Evolutionary conservation across 1,140 invertebrate genomes (phyloP).

Genomic region (Leptoteleia sp.): DNA sequence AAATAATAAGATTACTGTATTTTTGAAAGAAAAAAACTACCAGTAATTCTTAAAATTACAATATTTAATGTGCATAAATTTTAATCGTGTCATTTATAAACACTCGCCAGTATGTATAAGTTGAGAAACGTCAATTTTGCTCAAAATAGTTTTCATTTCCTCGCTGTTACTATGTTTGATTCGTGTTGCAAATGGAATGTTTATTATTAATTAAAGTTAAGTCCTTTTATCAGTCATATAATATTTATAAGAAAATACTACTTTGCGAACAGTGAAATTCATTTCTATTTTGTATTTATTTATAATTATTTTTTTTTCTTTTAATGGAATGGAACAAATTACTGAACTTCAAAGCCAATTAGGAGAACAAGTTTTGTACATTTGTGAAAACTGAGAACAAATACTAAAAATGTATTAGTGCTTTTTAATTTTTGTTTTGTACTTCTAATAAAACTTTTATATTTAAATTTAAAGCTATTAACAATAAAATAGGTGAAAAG

Average conservation of each 20-base stretch:
- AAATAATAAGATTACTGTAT: slow-evolving; percentile 1
- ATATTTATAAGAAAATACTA: slow-evolving; percentile 2
- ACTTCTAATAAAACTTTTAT: slow-evolving; percentile 4
- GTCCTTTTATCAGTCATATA: slow-evolving; percentile 11
- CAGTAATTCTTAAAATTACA: slow-evolving; percentile 5
- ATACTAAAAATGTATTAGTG: slow-evolving; percentile 16
- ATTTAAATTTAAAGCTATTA: not conserved
- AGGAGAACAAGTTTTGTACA: slow-evolving; percentile 8
- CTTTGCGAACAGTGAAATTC: not conserved
- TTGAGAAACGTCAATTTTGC: slow-evolving; percentile 39
- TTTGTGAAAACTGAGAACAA: slow-evolving; percentile 8
- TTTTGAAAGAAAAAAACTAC: too few species aligned
- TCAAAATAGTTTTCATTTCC: slow-evolving; percentile 33
- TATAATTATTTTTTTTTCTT: slow-evolving; percentile 14
- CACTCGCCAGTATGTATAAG: slow-evolving; percentile 18
- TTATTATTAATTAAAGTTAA: slow-evolving; percentile 8
- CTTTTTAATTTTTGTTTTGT: slow-evolving; percentile 27
- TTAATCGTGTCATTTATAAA: slow-evolving; percentile 9
- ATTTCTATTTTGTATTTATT: slow-evolving; percentile 5
- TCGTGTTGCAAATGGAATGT: slow-evolving; percentile 23
- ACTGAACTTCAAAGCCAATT: slow-evolving; percentile 10
- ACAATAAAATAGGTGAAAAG: not conserved
- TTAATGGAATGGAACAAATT: not conserved
- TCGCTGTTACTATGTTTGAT: slow-evolving; percentile 18
- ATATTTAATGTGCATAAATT: slow-evolving; percentile 11